Base-by-base conservation (phyloP, 2,797 vertebrate genomes). In the Anas acuta region DNA sequence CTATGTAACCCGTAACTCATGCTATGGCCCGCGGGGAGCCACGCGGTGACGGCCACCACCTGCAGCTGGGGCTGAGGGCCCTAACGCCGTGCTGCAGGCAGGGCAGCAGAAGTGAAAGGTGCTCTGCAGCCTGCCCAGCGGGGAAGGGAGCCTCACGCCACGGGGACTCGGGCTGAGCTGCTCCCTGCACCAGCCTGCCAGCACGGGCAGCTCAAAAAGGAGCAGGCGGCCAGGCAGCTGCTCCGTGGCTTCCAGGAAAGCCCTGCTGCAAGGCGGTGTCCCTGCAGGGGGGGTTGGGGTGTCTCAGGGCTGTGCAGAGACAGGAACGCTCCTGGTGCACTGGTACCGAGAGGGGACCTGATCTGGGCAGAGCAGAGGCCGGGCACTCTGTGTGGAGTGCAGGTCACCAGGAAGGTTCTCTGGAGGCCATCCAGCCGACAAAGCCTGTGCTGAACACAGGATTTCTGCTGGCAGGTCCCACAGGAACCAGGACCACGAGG, bases 281-380 rank as follows among this genome's bases (percentile, higher is more conserved):
- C 37, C 57, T 12, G 43, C 35, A n/a, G 17, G 28, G 4, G 2
- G 41, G 23, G 20, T 13, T 1, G 0, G 57, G n/a, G 11, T 3
- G 57, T 9, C 30, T n/a, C 61, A 17, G 8, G 30, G 33, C 61
- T 30, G 53, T 25, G 51, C 4, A 0, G 21, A 53, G 72, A 56
- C 35, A 61, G 35, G 37, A 84, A 61, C 1, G 4, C 39, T 75
- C 17, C 61, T 25, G 37, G 4, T 11, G 20, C 18, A 19, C 51
- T 13, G 41, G 58, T 65, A 45, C 1, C 0, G 2, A 82, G 23
- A 85, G 23, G 26, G 62, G 66, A 60, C 14, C 47, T 26, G 39
- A 32, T 39, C 64, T 11, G 18, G 7, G 1, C 3, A 15, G 5
- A 9, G 7, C 26, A 26, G 56, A 49, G 43, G 32, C 73, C 26